Evolutionary conservation across 2,113 vertebrate species (phyloP).

Genomic region (Riparia riparia): DNA sequence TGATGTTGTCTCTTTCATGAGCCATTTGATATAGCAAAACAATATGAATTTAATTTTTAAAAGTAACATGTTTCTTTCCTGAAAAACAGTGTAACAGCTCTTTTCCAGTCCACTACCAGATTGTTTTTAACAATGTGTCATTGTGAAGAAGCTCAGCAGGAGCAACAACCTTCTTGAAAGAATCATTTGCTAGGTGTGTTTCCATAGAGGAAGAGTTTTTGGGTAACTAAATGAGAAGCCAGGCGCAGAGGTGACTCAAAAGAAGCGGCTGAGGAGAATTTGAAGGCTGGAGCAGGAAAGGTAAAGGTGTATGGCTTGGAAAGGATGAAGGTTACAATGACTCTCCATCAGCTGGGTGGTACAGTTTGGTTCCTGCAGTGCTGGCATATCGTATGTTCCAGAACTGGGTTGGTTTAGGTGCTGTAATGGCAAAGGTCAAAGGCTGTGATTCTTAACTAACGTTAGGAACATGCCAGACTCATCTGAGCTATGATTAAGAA

Average conservation of each 20-base stretch:
- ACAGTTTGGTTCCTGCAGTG: not conserved
- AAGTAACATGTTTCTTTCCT: not conserved
- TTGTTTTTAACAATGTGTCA: not conserved
- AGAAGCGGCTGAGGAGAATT: not conserved
- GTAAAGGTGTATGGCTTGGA: not conserved
- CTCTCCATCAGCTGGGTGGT: not conserved
- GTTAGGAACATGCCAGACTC: not conserved
- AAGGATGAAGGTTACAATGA: not conserved
- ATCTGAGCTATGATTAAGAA: not conserved
- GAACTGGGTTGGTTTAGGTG: not conserved
- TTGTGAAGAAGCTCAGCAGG: not conserved
- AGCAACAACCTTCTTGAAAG: not conserved
- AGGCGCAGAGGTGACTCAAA: not conserved
- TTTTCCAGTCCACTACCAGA: not conserved
- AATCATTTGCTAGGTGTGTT: not conserved
- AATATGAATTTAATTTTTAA: not conserved
- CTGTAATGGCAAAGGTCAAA: not conserved
- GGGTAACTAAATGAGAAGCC: not conserved
- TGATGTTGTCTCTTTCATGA: not conserved
- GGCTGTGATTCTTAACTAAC: not conserved
- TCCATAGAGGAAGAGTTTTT: not conserved
- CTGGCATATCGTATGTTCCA: rapidly evolving
- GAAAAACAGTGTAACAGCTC: not conserved
- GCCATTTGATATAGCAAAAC: not conserved
- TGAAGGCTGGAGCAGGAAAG: not conserved